Base-by-base conservation (phyloP, 2,888 invertebrate species). In the Xestia sexstrigata region DNA sequence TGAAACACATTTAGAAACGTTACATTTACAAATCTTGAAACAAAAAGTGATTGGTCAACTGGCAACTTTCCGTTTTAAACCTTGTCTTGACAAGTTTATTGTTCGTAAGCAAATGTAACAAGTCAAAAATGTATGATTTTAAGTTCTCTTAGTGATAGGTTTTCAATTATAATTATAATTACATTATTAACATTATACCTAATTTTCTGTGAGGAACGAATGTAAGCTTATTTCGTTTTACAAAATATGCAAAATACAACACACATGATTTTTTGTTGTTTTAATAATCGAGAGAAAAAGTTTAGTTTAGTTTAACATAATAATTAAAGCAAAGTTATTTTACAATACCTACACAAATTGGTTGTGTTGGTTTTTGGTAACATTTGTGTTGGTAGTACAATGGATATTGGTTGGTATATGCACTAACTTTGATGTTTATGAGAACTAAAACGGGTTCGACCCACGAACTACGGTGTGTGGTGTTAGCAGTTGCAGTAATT, bases 61-160 rank as follows among this genome's bases (percentile, higher is more conserved):
- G 55, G 63, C 75, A 67, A 67, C 67, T 45, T 45, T 52, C n/a
- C 2, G 11, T 65, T n/a, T 30, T 11, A 26, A 15, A 30, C 17
- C 49, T 9, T 42, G 42, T 9, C 9, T 55, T 55, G 63, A n/a
- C 58, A 47, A 52, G 23, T 17, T 73, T 49, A 52, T 7, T 76
- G 23, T 45, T 17, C 17, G 5, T 23, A 30, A 17, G 55, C 30
- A 65, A 78, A 78, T 42, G 26, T 66, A 42, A 58, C 42, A 78
- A 78, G 58, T 74, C 74, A 0, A 58, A 26, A 26, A 49, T 80
- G n/a, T 42, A 23, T 9, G 13, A 35, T 26, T 72, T 17, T 55
- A 9, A n/a, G 39, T 23, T 42, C 13, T 20, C 6, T 30, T 26
- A 26, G 7, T 17, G 58, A 8, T 20, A 60, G 3, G 26, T 17